Evolutionary conservation across 2,797 vertebrate species (phyloP), one percentile per base, ranked within the genome.

Genomic region (Centropyge bicolor): DNA sequence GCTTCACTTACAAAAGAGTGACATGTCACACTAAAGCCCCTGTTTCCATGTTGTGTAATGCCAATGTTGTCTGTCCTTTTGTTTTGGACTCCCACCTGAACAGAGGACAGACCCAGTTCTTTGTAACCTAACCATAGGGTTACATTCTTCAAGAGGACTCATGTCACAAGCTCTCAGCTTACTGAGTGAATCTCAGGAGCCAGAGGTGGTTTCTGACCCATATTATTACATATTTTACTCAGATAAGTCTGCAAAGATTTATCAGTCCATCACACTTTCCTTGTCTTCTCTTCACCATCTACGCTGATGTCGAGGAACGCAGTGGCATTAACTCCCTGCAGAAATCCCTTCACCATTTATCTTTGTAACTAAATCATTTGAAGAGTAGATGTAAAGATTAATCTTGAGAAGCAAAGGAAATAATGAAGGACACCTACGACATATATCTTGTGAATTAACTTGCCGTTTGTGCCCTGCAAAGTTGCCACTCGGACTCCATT

Each of bases 61-160:
- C 79, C 78, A 86, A 59, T 77, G 63, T 82, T 76, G 61, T 78
- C 76, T 86, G 86, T 73, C 81, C 76, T 86, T 82, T 86, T 86
- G 78, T 80, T 89, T 71, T 70, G 61, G 78, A 78, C 22, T 66
- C 72, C n/a, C 40, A 54, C 19, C 67, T 74, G 63, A 89, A 63
- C 62, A 71, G 75, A 83, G 63, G 66, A 82, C 68, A 5, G 16
- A 52, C 63, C 67, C 36, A 52, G 46, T 74, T 77, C 71, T 76
- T 19, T 10, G 76, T 78, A 76, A 86, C 68, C 40, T 54, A 62
- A 83, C 72, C 70, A 77, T 75, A 63, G 46, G 43, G 57, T 70
- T 73, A 61, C 69, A 68, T 75, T 86, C 62, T 70, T 88, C 38
- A 65, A 81, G 54, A 70, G 40, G 62, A 71, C 68, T 77, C 54